These are phyloP conservation scores for Drosophila setosimentum DNA, from an alignment of 2,888 invertebrate genomes.

Conservation along the genomic window DNA sequence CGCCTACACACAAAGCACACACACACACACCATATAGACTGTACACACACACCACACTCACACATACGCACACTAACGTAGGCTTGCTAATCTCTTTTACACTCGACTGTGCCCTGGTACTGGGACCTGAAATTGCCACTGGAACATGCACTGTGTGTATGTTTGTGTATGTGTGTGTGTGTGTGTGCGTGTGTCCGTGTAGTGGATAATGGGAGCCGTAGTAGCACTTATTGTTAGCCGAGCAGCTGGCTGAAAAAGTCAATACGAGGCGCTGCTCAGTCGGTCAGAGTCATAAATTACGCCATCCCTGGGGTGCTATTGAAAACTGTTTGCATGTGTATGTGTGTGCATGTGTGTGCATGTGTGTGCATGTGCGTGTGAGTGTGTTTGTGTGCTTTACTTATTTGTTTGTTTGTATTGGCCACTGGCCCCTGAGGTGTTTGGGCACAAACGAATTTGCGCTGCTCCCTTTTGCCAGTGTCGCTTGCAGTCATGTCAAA, in stretches of 20 bases:
- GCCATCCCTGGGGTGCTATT: conserved; percentile 80
- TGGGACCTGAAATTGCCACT: conserved; percentile 44
- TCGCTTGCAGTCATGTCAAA: conserved; percentile 63
- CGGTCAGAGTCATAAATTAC: conserved; percentile 79
- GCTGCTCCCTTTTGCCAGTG: conserved; percentile 39
- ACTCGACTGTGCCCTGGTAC: conserved; percentile 25
- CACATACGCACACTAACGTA: conserved; percentile 12
- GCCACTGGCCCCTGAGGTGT: conserved; percentile 66
- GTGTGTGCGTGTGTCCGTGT: neutral
- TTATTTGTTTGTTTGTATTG: conserved; percentile 52
- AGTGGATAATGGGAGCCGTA: conserved; percentile 29
- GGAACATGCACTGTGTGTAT: conserved; percentile 24
- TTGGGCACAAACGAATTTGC: conserved; percentile 50
- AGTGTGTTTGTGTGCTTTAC: conserved; percentile 19
- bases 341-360: conserved; percentile 13
- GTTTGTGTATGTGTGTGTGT: neutral
- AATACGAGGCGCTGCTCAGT: conserved; percentile 68
- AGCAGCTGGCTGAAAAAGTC: conserved; percentile 64
- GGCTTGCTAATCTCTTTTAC: conserved; percentile 56
- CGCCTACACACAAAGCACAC: conserved; percentile 24
- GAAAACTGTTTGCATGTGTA: conserved; percentile 59
- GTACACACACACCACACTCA: neutral
- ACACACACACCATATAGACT: conserved; percentile 3
- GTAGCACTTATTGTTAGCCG: conserved; percentile 41
- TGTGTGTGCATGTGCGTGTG: neutral